These are phyloP conservation scores for Zaprionus lachaisei DNA, from an alignment of 1,140 invertebrate genomes.

Conservation along the genomic window DNA sequence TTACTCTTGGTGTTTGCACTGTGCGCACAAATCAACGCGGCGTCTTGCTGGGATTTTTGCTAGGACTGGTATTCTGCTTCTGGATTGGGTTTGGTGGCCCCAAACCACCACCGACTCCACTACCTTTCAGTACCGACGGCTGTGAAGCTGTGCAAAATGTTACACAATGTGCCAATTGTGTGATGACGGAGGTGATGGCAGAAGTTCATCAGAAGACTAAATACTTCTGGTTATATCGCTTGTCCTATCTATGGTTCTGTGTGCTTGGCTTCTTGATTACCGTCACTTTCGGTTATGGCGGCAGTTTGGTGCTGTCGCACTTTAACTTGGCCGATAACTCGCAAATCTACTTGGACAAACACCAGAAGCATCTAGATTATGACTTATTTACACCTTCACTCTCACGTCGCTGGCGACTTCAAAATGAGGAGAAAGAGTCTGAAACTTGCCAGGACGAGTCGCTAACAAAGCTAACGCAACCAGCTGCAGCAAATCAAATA, in stretches of 20 bases:
- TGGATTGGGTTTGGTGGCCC: constrained; percentile 95
- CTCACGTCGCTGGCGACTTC: constrained; percentile 78
- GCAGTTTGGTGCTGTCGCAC: constrained; percentile 84
- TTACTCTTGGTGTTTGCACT: constrained; percentile 91
- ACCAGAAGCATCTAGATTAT: constrained; percentile 84
- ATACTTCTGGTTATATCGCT: constrained; percentile 78
- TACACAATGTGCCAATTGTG: constrained; percentile 32
- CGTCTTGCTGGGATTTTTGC: constrained; percentile 88
- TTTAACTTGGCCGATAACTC: constrained; percentile 69
- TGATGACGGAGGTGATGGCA: constrained; percentile 21
- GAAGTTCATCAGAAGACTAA: constrained; percentile 28
- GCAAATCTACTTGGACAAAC: constrained; percentile 68
- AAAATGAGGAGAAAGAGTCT: constrained; percentile 25
- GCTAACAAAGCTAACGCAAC: constrained; percentile 53
- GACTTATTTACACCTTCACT: constrained; percentile 88
- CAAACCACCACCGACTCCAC: constrained; percentile 86
- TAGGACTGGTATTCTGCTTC: constrained; percentile 89
- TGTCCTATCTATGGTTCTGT: constrained; percentile 96
- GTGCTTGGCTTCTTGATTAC: constrained; percentile 89
- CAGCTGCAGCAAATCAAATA: constrained; percentile 21
- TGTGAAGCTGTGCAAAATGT: constrained; percentile 83
- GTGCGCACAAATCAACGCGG: constrained; percentile 89
- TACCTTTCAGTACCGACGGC: constrained; percentile 87
- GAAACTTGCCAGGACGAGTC: constrained; percentile 44
- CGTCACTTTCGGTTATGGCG: constrained; percentile 87